phyloP scores from a whole-genome alignment of 2,113 vertebrate genomes.

The Nycticorax nycticorax region DNA sequence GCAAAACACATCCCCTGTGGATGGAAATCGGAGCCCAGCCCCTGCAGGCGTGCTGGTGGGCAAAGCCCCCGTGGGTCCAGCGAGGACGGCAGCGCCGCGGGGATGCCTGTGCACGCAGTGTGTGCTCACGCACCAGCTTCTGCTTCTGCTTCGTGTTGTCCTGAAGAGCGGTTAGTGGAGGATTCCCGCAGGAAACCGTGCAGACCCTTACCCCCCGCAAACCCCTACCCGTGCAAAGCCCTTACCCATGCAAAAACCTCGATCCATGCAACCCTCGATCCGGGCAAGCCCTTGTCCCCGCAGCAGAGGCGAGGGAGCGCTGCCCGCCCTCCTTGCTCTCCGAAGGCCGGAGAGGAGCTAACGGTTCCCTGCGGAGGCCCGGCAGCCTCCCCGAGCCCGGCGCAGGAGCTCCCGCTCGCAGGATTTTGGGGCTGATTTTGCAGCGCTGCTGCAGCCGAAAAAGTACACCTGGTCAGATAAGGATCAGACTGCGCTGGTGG shows the following conservation, averaged over 20 bases:
- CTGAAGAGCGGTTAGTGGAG: background rate
- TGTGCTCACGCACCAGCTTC: background rate
- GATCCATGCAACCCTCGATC: accelerated
- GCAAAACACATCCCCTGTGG: background rate
- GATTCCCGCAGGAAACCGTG: background rate
- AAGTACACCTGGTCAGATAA: conserved; percentile 65
- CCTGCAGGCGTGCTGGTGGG: background rate
- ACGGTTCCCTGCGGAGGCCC: background rate
- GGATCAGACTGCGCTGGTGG: conserved; percentile 57
- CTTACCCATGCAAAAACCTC: background rate
- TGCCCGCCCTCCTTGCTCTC: background rate
- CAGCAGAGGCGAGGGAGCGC: background rate
- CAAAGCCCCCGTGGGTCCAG: background rate
- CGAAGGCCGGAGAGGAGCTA: background rate
- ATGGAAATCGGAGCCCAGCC: background rate
- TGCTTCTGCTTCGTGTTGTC: conserved; percentile 21
- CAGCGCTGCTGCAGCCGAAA: conserved; percentile 25
- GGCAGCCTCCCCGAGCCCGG: background rate
- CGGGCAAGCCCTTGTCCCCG: background rate
- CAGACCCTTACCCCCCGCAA: background rate
- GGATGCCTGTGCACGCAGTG: background rate
- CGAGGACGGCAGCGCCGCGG: background rate
- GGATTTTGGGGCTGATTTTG: background rate
- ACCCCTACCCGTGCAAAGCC: background rate
- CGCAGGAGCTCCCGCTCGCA: background rate